A percentile compares a stretch with the other conserved stretches of the same genome.
phyloP scores from a whole-genome alignment of 37 sponge, comb jelly and placozoan genomes.

The Lycopodina hypogea region DNA sequence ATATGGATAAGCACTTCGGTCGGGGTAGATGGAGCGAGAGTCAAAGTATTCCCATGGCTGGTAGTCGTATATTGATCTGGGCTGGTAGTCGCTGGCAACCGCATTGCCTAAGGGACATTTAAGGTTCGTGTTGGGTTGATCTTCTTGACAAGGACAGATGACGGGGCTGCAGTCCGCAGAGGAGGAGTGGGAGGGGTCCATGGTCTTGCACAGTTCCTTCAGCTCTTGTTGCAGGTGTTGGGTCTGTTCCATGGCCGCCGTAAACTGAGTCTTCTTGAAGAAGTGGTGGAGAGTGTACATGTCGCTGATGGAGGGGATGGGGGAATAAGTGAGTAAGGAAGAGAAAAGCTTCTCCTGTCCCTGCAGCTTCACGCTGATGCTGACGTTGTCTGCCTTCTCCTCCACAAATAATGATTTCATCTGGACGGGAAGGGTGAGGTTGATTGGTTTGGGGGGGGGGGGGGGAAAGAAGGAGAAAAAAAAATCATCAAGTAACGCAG shows the following conservation, averaged over 20 bases:
- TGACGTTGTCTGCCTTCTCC: no score
- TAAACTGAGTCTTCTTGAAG: slow-evolving; percentile 31
- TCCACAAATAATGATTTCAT: no score
- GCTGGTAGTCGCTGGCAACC: neutral
- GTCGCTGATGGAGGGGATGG: slow-evolving; percentile 8
- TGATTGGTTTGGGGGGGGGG: no score
- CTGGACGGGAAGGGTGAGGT: no score
- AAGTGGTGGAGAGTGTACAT: slow-evolving; percentile 42
- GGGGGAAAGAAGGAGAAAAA: neutral
- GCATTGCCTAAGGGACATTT: slow-evolving; percentile 12
- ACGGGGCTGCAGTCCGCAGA: neutral
- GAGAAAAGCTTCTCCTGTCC: neutral
- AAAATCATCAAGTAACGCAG: no score
- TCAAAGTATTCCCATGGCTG: slow-evolving; percentile 50
- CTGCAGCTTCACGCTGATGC: neutral
- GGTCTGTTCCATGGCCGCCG: neutral
- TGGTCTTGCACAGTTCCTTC: neutral
- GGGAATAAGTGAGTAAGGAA: slow-evolving; percentile 37
- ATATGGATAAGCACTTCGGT: neutral
- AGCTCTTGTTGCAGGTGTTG: neutral
- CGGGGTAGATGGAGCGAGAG: slow-evolving; percentile 5
- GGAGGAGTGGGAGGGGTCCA: neutral
- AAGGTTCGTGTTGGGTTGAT: neutral
- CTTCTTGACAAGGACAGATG: slow-evolving; percentile 1
- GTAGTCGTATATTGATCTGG: slow-evolving; percentile 18